These are phyloP conservation scores for Paralvinella palmiformis DNA, from an alignment of 1,140 invertebrate species.

Conservation along the genomic window DNA sequence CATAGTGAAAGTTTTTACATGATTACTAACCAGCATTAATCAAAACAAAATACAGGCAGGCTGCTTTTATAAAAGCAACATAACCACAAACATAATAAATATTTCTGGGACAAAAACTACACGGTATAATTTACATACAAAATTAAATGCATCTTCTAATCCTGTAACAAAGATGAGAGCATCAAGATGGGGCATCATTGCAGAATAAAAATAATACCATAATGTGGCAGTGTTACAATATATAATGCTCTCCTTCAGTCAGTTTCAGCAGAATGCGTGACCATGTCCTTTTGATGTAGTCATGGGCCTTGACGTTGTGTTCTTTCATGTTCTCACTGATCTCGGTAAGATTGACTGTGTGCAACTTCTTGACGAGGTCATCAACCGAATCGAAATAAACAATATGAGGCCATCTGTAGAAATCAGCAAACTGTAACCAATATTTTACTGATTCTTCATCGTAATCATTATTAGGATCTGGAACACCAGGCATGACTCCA, in stretches of 20 bases:
- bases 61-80: too few relatives aligned
- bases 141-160: too few relatives aligned
- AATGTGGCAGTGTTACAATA: too few relatives aligned
- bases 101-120: too few relatives aligned
- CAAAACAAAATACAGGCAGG: too few relatives aligned
- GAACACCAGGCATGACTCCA: constrained; percentile 12
- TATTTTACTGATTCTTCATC: constrained; percentile 18
- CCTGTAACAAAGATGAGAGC: too few relatives aligned
- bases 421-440: constrained; percentile 21
- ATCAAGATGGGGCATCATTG: too few relatives aligned
- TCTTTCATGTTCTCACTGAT: constrained; percentile 18
- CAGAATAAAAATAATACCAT: too few relatives aligned
- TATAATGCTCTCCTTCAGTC: constrained; percentile 14
- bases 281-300: constrained; percentile 15
- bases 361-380: constrained; percentile 19
- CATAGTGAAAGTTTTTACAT: too few relatives aligned
- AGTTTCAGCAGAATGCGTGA: constrained; percentile 17
- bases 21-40: too few relatives aligned
- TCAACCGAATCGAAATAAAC: constrained; percentile 20
- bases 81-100: too few relatives aligned
- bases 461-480: constrained; percentile 19
- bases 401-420: constrained; percentile 21
- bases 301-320: constrained; percentile 12
- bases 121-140: too few relatives aligned
- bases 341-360: constrained; percentile 11